A percentile compares a stretch with the other conserved stretches of the same genome.
These are phyloP conservation scores for Plebejus argus DNA, from an alignment of 2,888 invertebrate species.

Conservation along the genomic window DNA sequence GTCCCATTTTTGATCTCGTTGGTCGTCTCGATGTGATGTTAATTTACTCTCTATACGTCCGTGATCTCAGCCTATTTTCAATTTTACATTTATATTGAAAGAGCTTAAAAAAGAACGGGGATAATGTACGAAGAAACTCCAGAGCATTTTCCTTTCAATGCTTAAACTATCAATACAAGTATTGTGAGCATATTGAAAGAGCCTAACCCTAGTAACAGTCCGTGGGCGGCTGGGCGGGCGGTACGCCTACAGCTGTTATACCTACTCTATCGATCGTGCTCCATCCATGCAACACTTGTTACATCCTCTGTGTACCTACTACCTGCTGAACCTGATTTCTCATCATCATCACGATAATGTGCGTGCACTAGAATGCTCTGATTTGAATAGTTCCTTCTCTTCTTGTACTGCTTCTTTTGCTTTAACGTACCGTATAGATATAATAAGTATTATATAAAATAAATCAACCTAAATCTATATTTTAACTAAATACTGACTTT, in stretches of 20 bases:
- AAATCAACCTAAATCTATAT: too few relatives aligned
- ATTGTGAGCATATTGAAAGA: constrained; percentile 4
- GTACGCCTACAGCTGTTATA: constrained; percentile 39
- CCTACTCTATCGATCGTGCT: constrained; percentile 54
- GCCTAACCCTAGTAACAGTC: constrained; percentile 34
- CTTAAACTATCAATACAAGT: neutral
- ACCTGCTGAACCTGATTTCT: neutral
- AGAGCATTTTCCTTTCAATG: neutral
- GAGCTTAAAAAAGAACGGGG: neutral
- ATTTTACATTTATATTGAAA: neutral
- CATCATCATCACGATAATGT: neutral
- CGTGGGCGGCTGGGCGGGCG: constrained; percentile 39
- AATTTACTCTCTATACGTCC: neutral
- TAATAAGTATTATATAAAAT: too few relatives aligned
- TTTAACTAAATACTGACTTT: neutral
- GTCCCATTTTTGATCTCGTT: too few relatives aligned
- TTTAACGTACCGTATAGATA: too few relatives aligned
- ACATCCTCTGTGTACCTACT: constrained; percentile 48
- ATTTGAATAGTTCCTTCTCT: too few relatives aligned
- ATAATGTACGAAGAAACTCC: neutral
- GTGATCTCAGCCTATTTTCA: neutral
- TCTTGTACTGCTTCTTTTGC: too few relatives aligned
- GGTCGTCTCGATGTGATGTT: neutral
- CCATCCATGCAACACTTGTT: constrained; percentile 70
- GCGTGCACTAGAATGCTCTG: neutral